Base-by-base conservation (phyloP, 2,888 invertebrate species). In the Conus canariensis region DNA sequence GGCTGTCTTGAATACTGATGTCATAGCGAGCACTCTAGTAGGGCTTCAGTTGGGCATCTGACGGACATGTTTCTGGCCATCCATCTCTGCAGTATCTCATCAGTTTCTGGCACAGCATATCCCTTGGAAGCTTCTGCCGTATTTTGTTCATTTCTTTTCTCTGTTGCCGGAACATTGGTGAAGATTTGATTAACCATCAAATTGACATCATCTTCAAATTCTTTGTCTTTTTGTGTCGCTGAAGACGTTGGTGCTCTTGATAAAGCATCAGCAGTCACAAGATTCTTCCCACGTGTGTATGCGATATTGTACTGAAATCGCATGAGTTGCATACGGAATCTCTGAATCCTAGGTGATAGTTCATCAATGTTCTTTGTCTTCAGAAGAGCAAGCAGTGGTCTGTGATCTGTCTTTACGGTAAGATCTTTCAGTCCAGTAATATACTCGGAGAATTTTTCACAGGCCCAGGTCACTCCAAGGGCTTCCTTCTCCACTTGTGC, bases 251-350 rank as follows among this genome's bases (percentile, higher is more conserved):
- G 45, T 45, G 45, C 45, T 45, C 45, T 45, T 45, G 45, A 45
- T 45, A 45, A 45, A 45, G 45, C 45, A 4, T 45, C 45, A 45
- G 45, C 45, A 45, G 45, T 45, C 45, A 45, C 45, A 45, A 89
- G 64, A 22, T 90, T 90, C 59, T 89, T 85, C 22, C 70, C 85
- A 16, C 56, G 6, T 12, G 77, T 74, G 64, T 86, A 86, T 30
- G 4, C 30, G 74, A 90, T 64, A 60, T 25, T 30, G 56, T 86
- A 77, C 12, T 10, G 14, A 58, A 82, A 90, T 8, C 87, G 16
- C 87, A 90, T 90, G 25, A 88, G 77, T 25, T 80, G 10, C 85
- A 85, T n/a, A 7, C 85, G 16, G 25, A 88, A 88, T 60, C 90
- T 22, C 22, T 85, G 90, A 3, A 90, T 88, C 16, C 88, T 56